phyloP scores from a whole-genome alignment of 2,888 invertebrate species.

The Philereme transversata region DNA sequence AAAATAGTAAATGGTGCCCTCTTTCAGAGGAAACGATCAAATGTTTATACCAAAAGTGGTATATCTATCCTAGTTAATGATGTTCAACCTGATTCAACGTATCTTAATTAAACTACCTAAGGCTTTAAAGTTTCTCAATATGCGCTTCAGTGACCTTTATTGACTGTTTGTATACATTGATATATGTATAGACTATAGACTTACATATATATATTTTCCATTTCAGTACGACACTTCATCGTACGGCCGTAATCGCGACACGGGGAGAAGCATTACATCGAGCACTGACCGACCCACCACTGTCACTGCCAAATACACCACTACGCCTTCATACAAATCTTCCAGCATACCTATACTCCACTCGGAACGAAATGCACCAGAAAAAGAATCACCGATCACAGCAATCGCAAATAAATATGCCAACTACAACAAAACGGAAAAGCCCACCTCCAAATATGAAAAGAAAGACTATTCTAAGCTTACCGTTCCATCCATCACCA shows the following conservation, averaged over 20 bases:
- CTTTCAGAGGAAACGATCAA: too few species aligned
- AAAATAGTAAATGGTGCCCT: too few species aligned
- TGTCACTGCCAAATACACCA: conserved; percentile 75
- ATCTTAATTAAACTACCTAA: too few species aligned
- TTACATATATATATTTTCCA: background rate
- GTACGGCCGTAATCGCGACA: conserved; percentile 67
- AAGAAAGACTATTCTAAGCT: conserved; percentile 81
- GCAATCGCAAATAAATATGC: conserved; percentile 73
- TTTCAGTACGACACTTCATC: conserved; percentile 77
- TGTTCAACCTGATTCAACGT: too few species aligned
- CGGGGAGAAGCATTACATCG: conserved; percentile 50
- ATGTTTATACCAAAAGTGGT: too few species aligned
- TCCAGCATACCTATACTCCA: conserved; percentile 75
- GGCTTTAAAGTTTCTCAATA: too few species aligned
- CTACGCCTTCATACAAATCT: conserved; percentile 72
- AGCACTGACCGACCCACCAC: conserved; percentile 52
- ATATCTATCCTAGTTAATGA: too few species aligned
- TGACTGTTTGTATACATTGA: too few species aligned
- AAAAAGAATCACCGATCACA: conserved; percentile 69
- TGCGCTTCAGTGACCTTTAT: too few species aligned
- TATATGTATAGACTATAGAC: too few species aligned
- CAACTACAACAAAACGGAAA: conserved; percentile 61
- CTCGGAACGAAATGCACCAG: conserved; percentile 58
- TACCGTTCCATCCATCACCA: conserved; percentile 60
- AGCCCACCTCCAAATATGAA: conserved; percentile 62